These are phyloP conservation scores for Mesocricetus auratus DNA, from an alignment of 2,113 vertebrate species.

Conservation along the genomic window DNA sequence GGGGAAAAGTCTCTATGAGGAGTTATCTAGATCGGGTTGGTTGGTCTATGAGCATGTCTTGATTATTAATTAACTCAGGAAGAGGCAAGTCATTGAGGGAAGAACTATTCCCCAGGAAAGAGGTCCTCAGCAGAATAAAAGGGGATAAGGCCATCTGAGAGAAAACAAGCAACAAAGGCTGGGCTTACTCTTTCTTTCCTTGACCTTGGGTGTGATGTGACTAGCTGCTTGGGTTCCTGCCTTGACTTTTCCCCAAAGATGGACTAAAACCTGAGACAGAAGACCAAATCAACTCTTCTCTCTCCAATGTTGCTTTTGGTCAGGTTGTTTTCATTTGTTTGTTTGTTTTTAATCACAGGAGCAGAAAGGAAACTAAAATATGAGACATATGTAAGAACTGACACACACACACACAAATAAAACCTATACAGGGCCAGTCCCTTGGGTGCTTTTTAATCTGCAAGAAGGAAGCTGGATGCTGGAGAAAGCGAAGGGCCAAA, in stretches of 20 bases:
- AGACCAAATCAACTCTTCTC: neutral
- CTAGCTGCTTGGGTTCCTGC: neutral
- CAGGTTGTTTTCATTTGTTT: neutral
- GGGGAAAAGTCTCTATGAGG: too few species aligned
- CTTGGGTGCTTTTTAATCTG: slow-evolving; percentile 10
- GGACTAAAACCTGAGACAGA: neutral
- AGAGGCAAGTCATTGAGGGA: neutral
- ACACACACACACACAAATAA: neutral
- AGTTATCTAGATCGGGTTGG: neutral
- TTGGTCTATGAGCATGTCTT: neutral
- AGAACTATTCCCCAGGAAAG: neutral
- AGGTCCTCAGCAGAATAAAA: too few species aligned
- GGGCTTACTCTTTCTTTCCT: neutral
- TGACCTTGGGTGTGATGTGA: neutral
- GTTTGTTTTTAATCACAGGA: neutral
- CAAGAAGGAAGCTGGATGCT: neutral
- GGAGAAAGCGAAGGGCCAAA: accelerated
- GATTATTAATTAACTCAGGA: neutral
- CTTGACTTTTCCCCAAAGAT: neutral
- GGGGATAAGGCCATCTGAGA: neutral
- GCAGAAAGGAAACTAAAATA: neutral
- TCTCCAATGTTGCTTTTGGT: neutral
- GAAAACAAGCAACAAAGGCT: neutral
- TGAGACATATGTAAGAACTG: neutral
- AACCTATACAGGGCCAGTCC: neutral